These are phyloP conservation scores for Acleris holmiana DNA, from an alignment of 2,888 invertebrate genomes.

Conservation along the genomic window DNA sequence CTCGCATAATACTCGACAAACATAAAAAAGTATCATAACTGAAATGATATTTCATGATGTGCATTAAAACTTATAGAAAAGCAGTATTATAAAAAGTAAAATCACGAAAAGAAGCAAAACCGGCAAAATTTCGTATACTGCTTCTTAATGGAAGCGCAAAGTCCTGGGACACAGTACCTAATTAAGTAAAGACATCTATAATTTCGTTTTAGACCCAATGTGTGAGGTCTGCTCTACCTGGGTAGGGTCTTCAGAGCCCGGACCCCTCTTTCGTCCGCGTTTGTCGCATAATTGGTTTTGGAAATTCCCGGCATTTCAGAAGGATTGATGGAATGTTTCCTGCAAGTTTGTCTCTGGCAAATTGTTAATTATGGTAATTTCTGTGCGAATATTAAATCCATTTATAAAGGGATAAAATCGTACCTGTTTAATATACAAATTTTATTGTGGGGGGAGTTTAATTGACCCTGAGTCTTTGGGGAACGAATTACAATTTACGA, in stretches of 20 bases:
- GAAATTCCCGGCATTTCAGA: conserved; percentile 48
- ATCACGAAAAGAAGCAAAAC: too few relatives aligned
- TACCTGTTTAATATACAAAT: conserved; percentile 25
- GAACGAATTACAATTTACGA: neutral
- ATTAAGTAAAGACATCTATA: too few relatives aligned
- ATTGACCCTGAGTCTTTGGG: neutral
- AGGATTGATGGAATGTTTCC: conserved; percentile 73
- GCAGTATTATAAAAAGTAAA: too few relatives aligned
- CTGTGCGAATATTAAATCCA: conserved; percentile 45
- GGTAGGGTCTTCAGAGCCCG: neutral
- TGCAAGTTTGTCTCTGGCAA: conserved; percentile 63
- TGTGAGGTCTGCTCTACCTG: conserved; percentile 6
- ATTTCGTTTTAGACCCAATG: neutral
- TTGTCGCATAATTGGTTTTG: conserved; percentile 65
- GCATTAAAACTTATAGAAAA: too few relatives aligned
- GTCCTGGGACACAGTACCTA: too few relatives aligned
- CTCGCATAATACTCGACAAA: too few relatives aligned
- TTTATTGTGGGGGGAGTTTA: conserved; percentile 1
- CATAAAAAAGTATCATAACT: too few relatives aligned
- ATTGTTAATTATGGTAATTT: conserved; percentile 77
- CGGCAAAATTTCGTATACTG: too few relatives aligned
- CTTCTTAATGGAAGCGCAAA: too few relatives aligned
- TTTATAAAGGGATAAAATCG: conserved; percentile 30
- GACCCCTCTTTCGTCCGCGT: conserved; percentile 45
- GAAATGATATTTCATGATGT: too few relatives aligned